Percentiles rank a stretch among this genome's conserved stretches.
These are phyloP conservation scores for Hylia prasina DNA, from an alignment of 2,113 vertebrate species.

Conservation along the genomic window DNA sequence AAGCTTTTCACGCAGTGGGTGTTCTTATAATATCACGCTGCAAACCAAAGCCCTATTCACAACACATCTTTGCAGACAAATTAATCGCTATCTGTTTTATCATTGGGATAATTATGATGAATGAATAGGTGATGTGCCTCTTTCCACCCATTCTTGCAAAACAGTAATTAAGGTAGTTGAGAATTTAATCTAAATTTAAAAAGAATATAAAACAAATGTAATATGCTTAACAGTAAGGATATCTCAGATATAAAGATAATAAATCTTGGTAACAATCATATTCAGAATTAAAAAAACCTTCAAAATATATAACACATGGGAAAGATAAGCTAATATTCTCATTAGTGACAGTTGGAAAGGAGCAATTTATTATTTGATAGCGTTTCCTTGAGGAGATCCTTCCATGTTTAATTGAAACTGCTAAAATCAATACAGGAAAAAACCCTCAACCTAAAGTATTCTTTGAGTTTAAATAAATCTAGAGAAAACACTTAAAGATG, in stretches of 20 bases:
- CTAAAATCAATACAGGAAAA: conserved; percentile 3
- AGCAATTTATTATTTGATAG: conserved; percentile 41
- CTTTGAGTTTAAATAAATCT: not conserved
- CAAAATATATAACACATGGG: not conserved
- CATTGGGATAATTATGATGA: not conserved
- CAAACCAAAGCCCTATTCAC: not conserved
- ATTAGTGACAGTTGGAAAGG: conserved; percentile 19
- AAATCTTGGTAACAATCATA: not conserved
- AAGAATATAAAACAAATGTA: not conserved
- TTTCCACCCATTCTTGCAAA: not conserved
- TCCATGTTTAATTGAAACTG: conserved; percentile 52
- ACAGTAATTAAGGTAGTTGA: not conserved
- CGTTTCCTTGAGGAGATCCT: conserved; percentile 39
- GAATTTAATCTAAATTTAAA: not conserved
- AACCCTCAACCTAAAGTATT: not conserved
- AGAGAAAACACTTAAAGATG: not conserved
- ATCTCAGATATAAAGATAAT: not conserved
- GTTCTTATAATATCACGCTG: not conserved
- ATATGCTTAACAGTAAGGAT: not conserved
- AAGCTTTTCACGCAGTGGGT: not conserved
- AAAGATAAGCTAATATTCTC: not conserved
- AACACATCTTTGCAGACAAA: not conserved
- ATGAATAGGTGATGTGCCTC: not conserved
- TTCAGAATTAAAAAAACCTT: not conserved
- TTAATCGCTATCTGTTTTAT: not conserved